These are phyloP conservation scores for Apocheima hispidaria DNA, from an alignment of 2,888 invertebrate species.

Conservation along the genomic window DNA sequence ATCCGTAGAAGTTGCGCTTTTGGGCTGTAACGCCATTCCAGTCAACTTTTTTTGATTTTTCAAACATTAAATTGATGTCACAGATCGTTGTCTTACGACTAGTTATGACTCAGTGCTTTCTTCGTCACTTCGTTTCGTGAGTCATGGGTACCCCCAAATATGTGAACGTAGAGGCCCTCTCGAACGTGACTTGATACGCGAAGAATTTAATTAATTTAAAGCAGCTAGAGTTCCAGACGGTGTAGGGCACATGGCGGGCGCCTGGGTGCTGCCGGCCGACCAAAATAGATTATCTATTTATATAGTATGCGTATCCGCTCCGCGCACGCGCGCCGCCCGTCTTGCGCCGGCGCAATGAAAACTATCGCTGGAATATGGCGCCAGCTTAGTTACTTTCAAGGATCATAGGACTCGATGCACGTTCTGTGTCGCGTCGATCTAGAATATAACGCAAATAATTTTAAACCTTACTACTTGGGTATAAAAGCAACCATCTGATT, in stretches of 20 bases:
- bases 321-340: constrained; percentile 70
- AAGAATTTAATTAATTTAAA: constrained; percentile 76
- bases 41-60: constrained; percentile 7
- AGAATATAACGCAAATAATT: constrained; percentile 7
- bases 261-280: constrained; percentile 74
- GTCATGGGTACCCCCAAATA: constrained; percentile 34
- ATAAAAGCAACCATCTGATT: neutral
- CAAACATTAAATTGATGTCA: constrained; percentile 6
- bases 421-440: constrained; percentile 5
- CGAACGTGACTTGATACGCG: constrained; percentile 61
- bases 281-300: constrained; percentile 82
- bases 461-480: constrained; percentile 15
- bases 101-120: constrained; percentile 37
- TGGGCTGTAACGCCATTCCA: neutral
- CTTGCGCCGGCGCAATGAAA: constrained; percentile 55
- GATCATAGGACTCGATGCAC: constrained; percentile 27
- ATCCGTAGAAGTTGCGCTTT: neutral
- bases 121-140: constrained; percentile 36
- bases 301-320: constrained; percentile 78
- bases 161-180: constrained; percentile 44
- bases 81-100: constrained; percentile 25
- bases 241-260: constrained; percentile 78
- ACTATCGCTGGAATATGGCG: constrained; percentile 63
- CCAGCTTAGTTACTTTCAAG: constrained; percentile 45
- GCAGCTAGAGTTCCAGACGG: constrained; percentile 69